Evolutionary conservation across 2,888 invertebrate genomes (phyloP).

Genomic region (Nomada lathburiana): DNA sequence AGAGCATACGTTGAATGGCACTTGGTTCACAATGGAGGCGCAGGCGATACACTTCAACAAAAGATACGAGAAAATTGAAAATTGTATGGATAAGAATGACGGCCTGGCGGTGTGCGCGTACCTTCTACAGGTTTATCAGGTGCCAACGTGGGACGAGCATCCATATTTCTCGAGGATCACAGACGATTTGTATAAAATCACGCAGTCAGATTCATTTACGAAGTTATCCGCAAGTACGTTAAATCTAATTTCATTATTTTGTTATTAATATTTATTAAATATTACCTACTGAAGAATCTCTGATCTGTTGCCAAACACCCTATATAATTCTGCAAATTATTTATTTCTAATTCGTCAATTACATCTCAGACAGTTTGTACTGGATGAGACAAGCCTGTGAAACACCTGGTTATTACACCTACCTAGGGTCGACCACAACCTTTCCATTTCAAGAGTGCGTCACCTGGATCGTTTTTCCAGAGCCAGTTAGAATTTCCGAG

Average conservation of each 20-base stretch:
- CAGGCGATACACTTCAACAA: constrained; percentile 76
- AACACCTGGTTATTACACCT: constrained; percentile 73
- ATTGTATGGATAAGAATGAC: constrained; percentile 72
- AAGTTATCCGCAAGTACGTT: constrained; percentile 58
- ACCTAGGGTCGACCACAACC: constrained; percentile 74
- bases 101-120: constrained; percentile 75
- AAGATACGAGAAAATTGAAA: constrained; percentile 69
- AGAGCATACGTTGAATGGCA: constrained; percentile 74
- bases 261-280: neutral
- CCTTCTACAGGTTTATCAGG: constrained; percentile 72
- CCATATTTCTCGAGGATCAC: constrained; percentile 64
- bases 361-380: constrained; percentile 61
- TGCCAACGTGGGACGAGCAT: constrained; percentile 64
- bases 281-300: neutral
- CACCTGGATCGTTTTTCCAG: constrained; percentile 76
- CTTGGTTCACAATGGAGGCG: constrained; percentile 78
- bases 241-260: neutral
- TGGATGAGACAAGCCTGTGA: constrained; percentile 71
- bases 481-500: constrained; percentile 72
- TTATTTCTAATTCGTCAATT: neutral
- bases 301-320: too few species aligned
- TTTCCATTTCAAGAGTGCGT: constrained; percentile 75
- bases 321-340: too few species aligned
- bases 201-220: constrained; percentile 28
- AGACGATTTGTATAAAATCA: constrained; percentile 60